Conservation (phyloP, 2,888 invertebrate species). For the Polydrusus tereticollis region DNA sequence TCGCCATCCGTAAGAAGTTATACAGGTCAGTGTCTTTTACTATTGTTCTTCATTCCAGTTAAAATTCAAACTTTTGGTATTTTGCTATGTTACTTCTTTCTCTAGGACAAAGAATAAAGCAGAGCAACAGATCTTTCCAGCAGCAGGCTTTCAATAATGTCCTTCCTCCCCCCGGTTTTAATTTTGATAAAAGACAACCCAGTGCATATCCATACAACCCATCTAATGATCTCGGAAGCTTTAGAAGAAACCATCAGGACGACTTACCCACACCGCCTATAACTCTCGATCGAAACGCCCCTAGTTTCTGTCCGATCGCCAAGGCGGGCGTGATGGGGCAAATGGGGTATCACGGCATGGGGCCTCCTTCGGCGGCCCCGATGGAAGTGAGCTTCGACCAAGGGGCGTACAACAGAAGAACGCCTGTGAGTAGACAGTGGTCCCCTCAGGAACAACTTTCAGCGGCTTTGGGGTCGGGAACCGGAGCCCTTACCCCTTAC, state of each 20-base stretch:
- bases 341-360: background rate
- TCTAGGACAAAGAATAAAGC: constrained; percentile 53
- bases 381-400: constrained; percentile 53
- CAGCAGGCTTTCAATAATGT: constrained; percentile 35
- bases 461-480: constrained; percentile 30
- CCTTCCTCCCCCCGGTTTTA: constrained; percentile 50
- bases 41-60: too few species aligned
- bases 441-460: constrained; percentile 61
- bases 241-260: constrained; percentile 46
- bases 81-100: background rate
- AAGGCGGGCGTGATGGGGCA: constrained; percentile 23
- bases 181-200: constrained; percentile 42
- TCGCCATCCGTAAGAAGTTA: constrained; percentile 56
- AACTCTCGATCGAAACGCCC: constrained; percentile 35
- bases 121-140: constrained; percentile 34
- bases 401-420: constrained; percentile 28
- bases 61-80: too few species aligned
- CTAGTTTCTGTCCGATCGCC: constrained; percentile 51
- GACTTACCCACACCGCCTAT: constrained; percentile 35
- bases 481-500: background rate
- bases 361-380: constrained; percentile 36
- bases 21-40: constrained; percentile 53
- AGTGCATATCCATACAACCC: constrained; percentile 46
- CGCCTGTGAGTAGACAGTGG: constrained; percentile 54
- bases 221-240: constrained; percentile 31